These are phyloP conservation scores for Halictus ligatus DNA, from an alignment of 2,888 invertebrate species.

Conservation along the genomic window DNA sequence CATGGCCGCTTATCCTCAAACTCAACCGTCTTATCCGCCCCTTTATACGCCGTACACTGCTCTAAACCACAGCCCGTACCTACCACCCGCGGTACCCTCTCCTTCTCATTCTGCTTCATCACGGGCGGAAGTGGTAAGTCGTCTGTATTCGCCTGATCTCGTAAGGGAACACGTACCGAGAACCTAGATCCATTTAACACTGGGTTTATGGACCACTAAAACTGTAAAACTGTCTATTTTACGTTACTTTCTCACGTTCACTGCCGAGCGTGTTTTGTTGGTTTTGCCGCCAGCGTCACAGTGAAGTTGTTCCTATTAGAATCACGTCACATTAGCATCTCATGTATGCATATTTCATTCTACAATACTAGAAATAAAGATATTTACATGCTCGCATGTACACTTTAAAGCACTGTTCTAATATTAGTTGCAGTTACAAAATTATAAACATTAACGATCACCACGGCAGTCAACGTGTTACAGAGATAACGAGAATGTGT, in stretches of 20 bases:
- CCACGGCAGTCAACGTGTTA: background rate
- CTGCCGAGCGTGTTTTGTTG: background rate
- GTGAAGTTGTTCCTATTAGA: background rate
- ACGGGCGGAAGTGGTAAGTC: constrained; percentile 87
- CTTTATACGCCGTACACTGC: constrained; percentile 93
- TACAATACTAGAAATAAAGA: background rate
- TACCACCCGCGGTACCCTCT: constrained; percentile 87
- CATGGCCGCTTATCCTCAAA: constrained; percentile 83
- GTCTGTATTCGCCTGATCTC: constrained; percentile 58
- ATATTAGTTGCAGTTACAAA: background rate
- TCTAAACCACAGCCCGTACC: constrained; percentile 90
- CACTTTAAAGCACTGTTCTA: background rate
- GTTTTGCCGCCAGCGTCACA: background rate
- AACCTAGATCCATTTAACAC: background rate
- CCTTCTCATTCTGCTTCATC: constrained; percentile 87
- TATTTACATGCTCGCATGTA: background rate
- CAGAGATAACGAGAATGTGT: background rate
- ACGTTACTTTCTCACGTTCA: background rate
- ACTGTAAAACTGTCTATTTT: background rate
- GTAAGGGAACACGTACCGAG: background rate
- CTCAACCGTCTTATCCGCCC: constrained; percentile 87
- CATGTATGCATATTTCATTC: background rate
- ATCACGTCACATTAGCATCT: background rate
- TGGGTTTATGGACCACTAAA: background rate
- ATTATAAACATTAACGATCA: background rate